Base-by-base conservation (phyloP, 2,113 vertebrate species). In the Aythya baeri region DNA sequence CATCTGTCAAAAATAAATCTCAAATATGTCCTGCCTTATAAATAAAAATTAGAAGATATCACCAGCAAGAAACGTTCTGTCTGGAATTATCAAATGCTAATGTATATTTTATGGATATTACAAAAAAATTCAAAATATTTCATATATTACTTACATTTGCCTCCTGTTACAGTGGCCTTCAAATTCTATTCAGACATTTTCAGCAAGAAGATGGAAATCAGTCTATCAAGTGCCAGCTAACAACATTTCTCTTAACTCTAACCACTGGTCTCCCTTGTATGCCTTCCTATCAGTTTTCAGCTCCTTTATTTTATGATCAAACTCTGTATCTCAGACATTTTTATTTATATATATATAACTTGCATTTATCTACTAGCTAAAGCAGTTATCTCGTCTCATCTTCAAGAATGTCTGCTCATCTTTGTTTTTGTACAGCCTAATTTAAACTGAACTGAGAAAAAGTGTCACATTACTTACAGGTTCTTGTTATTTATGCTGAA, bases 401-500 rank as follows among this genome's bases (percentile, higher is more conserved):
- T 71, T 83, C 54, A 86, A 89, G 27, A 70, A 36, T 63, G 21
- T 49, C 27, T 78, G 29, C 15, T 86, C 36, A 23, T 66, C 25
- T 6, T 23, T 86, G 27, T 0, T 80, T 93, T 88, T 57, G 4
- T 29, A 67, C 27, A 81, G 31, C 20, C 44, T 94, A 46, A 83
- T 92, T 92, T 84, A 79, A 86, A 70, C 9, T 63, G 36, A 94
- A 74, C 22, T 65, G 44, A 68, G 75, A 72, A 54, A 52, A 70
- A 3, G 1, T 49, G 73, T 83, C 55, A 38, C 68, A 54, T 58
- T 89, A 57, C 41, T 88, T 82, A 49, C 23, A 85, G 50, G 9
- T 2, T 61, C 49, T 86, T 79, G 74, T 96, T 93, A 93, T 94
- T 96, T 96, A 94, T 91, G 34, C 68, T 46, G 77, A 93, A 90